Evolutionary conservation across 2,797 vertebrate species (phyloP), one percentile per base, ranked within the genome.

Genomic region (Anguilla pacifica): DNA sequence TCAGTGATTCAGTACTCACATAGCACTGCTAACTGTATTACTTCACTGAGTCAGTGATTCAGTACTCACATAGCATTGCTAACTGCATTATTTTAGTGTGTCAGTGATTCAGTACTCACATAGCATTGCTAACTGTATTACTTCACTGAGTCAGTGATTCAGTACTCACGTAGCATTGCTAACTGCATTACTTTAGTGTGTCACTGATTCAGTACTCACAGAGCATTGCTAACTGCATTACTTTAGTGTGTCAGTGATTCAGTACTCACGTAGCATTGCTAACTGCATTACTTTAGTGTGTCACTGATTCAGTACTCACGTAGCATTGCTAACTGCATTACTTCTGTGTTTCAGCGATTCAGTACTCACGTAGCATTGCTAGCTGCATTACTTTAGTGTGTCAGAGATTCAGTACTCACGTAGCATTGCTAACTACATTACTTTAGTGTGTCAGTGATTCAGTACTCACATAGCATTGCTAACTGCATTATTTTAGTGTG

Each of bases 41-140:
- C 39, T 39, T 39, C n/a, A n/a, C 3, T 2, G 39, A 13, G 10
- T 13, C n/a, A 17, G 85, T 4, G 49, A 25, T 59, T 72, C 1
- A 64, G 61, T 55, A 96, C 98, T 99, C 94, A 99, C 98, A 98
- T 99, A 88, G 98, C 98, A 89, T 99, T 99, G 96, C 97, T 99
- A 57, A 57, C 11, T n/a, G 61, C 2, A 22, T 9, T 25, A 25
- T n/a, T 6, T 9, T 1, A 4, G 61, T 67, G 25, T 67, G 4
- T n/a, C 22, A 25, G 22, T 67, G 22, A 67, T 67, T 67, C 61
- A 67, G 61, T 25, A 67, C 61, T 64, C 61, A 67, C 17, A n/a
- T n/a, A 25, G 61, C 61, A 25, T 6, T 25, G 61, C 25, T 67
- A 67, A 67, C 22, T 7, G 22, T 1, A 67, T 67, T 67, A 67